Evolutionary conservation across 2,113 vertebrate genomes (phyloP), one percentile per base, ranked within the genome.

Genomic region (Melanotaenia duboulayi): DNA sequence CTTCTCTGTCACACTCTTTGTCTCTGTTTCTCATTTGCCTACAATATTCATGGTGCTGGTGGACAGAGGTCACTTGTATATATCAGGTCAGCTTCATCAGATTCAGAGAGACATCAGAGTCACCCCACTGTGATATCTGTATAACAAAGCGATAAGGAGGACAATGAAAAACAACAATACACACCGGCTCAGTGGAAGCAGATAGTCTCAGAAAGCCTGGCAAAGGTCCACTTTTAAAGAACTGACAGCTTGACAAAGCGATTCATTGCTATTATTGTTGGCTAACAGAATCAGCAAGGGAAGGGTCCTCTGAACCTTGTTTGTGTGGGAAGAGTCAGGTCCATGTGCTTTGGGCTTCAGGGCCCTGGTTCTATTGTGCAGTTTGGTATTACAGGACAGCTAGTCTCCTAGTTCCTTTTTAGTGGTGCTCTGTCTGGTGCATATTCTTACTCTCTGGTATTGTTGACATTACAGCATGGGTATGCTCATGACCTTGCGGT

Each of bases 11-110:
- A 37, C 35, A 25, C 16, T 77, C 57, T 74, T 58, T 73, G 22
- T 73, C 25, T 55, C 7, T 66, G 48, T 22, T 56, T 76, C 74
- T 85, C 37, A 70, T 83, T 85, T 84, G 22, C 44, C 20, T 71
- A 24, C 48, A 66, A 54, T 72, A 80, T 80, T 55, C 63, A 75
- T 65, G 24, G 51, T 60, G 55, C 56, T 61, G 58, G 32, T 80
- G 70, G 68, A 79, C 71, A 78, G 52, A 78, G 84, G 84, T 78
- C 81, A 74, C 72, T 84, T 88, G 69, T 79, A 55, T 82, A 40
- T 79, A 81, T 85, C 61, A 81, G 87, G 85, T 73, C 78, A 90
- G 62, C 76, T 74, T 86, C 71, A 87, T 88, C 76, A 87, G 68
- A 70, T 85, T 68, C 74, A 83, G 58, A 80, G 76, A 78, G 63